Conservation (phyloP, 2,797 vertebrate species). For the Muscicapa comitata region DNA sequence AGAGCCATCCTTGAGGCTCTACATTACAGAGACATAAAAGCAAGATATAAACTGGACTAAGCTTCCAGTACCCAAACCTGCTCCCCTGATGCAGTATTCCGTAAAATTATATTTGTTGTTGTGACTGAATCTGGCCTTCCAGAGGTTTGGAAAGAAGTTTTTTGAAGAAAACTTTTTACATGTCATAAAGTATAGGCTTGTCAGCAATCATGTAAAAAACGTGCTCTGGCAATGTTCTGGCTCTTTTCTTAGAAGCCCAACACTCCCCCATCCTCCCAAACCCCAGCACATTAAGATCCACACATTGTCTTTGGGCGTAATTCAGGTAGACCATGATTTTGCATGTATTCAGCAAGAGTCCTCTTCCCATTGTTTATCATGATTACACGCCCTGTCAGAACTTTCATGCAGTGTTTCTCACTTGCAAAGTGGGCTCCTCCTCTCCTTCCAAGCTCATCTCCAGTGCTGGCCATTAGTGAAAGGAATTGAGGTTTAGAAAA, state of each 20-base stretch:
- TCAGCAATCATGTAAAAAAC: not conserved
- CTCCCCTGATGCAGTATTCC: not conserved
- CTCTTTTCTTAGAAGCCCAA: not conserved
- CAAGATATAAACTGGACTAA: not conserved
- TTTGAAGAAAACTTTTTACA: not conserved
- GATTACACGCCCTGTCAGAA: not conserved
- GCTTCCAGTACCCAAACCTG: not conserved
- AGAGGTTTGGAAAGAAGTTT: not conserved
- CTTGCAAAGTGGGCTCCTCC: not conserved
- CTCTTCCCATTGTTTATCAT: not conserved
- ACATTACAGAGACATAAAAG: not conserved
- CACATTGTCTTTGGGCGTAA: not conserved
- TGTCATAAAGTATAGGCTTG: not conserved
- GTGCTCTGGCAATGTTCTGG: not conserved
- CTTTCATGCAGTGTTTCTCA: not conserved
- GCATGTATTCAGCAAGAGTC: not conserved
- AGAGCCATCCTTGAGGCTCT: not conserved
- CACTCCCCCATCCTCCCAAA: rapidly evolving
- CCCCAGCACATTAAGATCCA: not conserved
- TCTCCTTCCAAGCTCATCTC: not conserved
- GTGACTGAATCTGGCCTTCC: not conserved
- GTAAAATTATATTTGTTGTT: not conserved
- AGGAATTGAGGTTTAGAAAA: not conserved
- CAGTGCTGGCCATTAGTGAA: not conserved
- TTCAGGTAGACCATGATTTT: not conserved